These are phyloP conservation scores for Ibycter americanus DNA, from an alignment of 2,797 vertebrate genomes.

Conservation along the genomic window DNA sequence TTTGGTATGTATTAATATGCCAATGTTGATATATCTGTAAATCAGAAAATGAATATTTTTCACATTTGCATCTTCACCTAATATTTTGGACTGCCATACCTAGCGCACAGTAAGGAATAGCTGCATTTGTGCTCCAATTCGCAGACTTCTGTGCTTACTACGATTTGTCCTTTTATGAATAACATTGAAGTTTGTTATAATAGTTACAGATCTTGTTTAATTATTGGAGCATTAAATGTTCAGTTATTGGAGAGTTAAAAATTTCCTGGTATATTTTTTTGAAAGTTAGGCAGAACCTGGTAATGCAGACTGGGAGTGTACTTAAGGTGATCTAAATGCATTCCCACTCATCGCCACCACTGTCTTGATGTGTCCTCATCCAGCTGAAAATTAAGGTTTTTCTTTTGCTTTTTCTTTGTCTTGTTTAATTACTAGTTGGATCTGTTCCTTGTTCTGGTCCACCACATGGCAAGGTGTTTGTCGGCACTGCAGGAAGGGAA, in stretches of 20 bases:
- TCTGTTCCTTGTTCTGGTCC: neutral
- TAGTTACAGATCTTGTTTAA: neutral
- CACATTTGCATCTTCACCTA: neutral
- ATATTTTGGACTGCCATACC: neutral
- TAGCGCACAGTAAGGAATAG: neutral
- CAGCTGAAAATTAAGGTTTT: neutral
- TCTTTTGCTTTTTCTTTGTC: neutral
- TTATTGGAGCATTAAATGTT: conserved; percentile 1
- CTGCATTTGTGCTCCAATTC: neutral
- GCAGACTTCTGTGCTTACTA: neutral
- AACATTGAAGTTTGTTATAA: neutral
- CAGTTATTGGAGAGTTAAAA: conserved; percentile 12
- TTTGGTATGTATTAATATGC: conserved; percentile 27
- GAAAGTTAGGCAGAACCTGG: neutral
- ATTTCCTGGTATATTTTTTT: neutral
- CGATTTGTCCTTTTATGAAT: neutral
- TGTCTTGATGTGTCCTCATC: neutral
- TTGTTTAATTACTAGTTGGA: neutral
- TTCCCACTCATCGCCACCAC: neutral
- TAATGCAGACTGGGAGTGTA: neutral
- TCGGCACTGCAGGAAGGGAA: neutral
- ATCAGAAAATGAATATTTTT: conserved; percentile 3
- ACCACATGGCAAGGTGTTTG: neutral
- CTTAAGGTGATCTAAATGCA: neutral
- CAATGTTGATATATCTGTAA: neutral